Evolutionary conservation across 2,797 vertebrate genomes (phyloP), one percentile per base, ranked within the genome.

Genomic region (Bradypodion ventrale): DNA sequence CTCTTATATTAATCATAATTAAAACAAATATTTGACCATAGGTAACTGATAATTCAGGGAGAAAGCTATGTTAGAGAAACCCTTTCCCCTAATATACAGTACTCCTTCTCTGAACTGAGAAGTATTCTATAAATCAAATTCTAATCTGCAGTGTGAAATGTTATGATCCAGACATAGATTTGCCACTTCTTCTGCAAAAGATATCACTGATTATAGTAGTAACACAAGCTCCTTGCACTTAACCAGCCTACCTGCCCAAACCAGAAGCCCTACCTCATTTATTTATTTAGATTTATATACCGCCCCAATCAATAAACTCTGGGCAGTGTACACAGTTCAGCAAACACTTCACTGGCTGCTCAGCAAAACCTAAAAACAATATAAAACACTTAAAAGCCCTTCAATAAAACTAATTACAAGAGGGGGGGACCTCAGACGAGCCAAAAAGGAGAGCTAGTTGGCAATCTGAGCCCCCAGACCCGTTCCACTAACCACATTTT

Each of bases 211-310:
- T 12, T 0, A 73, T 19, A 25, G 49, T 37, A 66, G 25, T 10
- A 2, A 12, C 46, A 46, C 59, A 86, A 82, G 1, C 12, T 76
- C 0, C 72, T 75, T 35, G 27, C 25, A 37, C 1, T 1, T 37
- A 46, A 13, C n/a, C 25, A 49, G 27, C 1, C 46, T n/a, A n/a
- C 13, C 27, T n/a, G 60, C 78, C 78, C 62, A 0, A 0, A 52
- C 25, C 12, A 0, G 0, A 52, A 9, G 1, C 9, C 27, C 0
- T 29, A 32, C 21, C 46, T 85, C 44, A 42, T n/a, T n/a, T n/a
- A n/a, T n/a, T n/a, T n/a, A n/a, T n/a, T n/a, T n/a, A n/a, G n/a
- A n/a, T n/a, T n/a, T n/a, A n/a, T n/a, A n/a, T n/a, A n/a, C n/a
- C n/a, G n/a, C n/a, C n/a, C n/a, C n/a, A n/a, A n/a, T n/a, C n/a